Evolutionary conservation across 2,888 invertebrate genomes (phyloP).

Genomic region (Metellina segmentata): DNA sequence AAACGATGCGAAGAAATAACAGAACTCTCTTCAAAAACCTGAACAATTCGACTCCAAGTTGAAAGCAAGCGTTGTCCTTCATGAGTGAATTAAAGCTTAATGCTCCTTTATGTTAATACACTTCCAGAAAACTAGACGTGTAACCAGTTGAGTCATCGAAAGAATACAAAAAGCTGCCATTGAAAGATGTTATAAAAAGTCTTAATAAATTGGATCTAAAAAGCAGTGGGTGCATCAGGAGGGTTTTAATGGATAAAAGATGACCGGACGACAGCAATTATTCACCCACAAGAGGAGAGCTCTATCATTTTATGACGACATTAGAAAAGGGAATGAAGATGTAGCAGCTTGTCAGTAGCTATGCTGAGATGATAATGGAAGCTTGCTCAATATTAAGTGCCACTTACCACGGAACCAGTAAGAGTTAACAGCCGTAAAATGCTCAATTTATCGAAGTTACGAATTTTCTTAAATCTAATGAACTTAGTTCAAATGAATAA

Average conservation of each 20-base stretch:
- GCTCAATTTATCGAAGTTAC: too few relatives aligned
- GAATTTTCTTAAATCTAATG: too few relatives aligned
- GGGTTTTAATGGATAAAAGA: slow-evolving; percentile 44
- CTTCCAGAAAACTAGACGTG: too few relatives aligned
- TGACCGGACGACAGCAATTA: slow-evolving; percentile 60
- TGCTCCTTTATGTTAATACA: too few relatives aligned
- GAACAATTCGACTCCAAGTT: too few relatives aligned
- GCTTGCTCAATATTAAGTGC: background rate
- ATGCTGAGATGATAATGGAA: background rate
- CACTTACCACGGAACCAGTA: background rate
- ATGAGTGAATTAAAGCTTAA: too few relatives aligned
- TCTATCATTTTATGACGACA: background rate
- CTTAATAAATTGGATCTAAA: slow-evolving; percentile 52
- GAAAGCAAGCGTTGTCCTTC: too few relatives aligned
- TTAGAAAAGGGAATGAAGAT: background rate
- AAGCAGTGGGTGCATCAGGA: slow-evolving; percentile 10
- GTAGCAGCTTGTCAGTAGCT: background rate
- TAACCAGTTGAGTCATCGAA: slow-evolving; percentile 2
- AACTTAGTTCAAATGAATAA: too few relatives aligned
- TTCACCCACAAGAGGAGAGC: slow-evolving; percentile 6
- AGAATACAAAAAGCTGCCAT: background rate
- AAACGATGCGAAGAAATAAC: too few relatives aligned
- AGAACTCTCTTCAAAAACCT: too few relatives aligned
- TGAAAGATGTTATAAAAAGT: background rate
- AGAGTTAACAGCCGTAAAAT: too few relatives aligned